A percentile compares a stretch with the other conserved stretches of the same genome.
phyloP scores from a whole-genome alignment of 1,140 invertebrate genomes.

The Phymastichus coffea region DNA sequence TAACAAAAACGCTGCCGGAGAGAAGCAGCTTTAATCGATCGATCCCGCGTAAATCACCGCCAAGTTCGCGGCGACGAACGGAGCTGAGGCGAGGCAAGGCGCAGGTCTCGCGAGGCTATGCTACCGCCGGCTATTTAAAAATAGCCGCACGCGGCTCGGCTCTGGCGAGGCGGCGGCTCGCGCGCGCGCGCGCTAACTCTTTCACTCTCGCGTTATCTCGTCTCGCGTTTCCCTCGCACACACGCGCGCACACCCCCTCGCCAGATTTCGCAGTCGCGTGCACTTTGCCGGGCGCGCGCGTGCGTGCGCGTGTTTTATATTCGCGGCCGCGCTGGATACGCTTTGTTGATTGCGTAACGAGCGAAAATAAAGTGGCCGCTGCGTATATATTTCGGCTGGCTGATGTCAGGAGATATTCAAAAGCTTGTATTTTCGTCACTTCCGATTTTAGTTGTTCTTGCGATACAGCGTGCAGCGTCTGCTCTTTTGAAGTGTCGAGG shows the following conservation, averaged over 20 bases:
- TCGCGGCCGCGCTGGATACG: not conserved
- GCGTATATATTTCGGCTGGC: constrained; percentile 3
- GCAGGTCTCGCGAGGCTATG: constrained; percentile 1
- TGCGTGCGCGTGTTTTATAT: not conserved
- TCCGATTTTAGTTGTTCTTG: no score
- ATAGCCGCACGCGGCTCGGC: constrained; percentile 1
- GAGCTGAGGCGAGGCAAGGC: not conserved
- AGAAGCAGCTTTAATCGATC: not conserved
- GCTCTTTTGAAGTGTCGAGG: no score
- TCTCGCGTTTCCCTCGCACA: constrained; percentile 18
- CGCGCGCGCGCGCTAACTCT: not conserved
- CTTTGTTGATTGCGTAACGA: not conserved
- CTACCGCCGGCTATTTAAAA: constrained; percentile 5
- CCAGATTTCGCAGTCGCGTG: no score
- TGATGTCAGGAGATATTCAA: constrained; percentile 1
- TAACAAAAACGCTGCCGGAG: not conserved
- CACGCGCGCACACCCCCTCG: not conserved
- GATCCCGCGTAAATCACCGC: constrained; percentile 2
- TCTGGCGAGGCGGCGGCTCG: no score
- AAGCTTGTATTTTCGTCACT: no score
- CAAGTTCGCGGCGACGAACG: not conserved
- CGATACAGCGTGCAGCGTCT: no score
- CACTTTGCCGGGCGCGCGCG: not conserved
- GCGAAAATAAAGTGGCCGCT: not conserved
- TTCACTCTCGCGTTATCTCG: constrained; percentile 5